A percentile compares a stretch with the other conserved stretches of the same genome.
These are phyloP conservation scores for Isurus oxyrinchus DNA, from an alignment of 2,113 vertebrate genomes.

Conservation along the genomic window DNA sequence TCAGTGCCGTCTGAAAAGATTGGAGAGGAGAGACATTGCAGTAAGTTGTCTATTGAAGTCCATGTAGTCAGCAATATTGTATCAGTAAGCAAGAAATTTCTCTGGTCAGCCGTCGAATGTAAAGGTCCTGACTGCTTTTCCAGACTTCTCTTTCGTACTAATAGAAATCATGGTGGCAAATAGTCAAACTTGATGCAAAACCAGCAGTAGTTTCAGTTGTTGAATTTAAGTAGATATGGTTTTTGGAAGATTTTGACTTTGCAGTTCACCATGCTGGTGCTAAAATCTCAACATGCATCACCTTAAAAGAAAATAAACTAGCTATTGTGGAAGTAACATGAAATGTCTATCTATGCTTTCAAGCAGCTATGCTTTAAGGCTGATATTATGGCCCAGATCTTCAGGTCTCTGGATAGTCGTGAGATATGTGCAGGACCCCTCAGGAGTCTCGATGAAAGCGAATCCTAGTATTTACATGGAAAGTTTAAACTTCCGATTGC, in stretches of 20 bases:
- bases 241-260: not conserved
- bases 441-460: no score
- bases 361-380: not conserved
- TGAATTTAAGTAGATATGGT: not conserved
- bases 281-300: not conserved
- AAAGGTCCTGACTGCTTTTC: not conserved
- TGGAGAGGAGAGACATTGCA: not conserved
- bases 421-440: no score
- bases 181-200: not conserved
- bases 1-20: not conserved
- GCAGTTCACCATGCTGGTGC: not conserved
- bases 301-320: not conserved
- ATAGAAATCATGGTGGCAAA: not conserved
- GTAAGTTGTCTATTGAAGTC: not conserved
- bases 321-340: not conserved
- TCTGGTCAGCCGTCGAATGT: not conserved
- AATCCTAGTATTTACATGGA: no score
- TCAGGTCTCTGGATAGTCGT: no score
- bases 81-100: not conserved
- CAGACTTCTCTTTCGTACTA: not conserved
- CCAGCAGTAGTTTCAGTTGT: no score
- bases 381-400: not conserved
- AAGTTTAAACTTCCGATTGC: no score
- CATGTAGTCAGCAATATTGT: not conserved
- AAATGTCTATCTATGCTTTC: not conserved